Evolutionary conservation across 2,113 vertebrate genomes (phyloP), one percentile per base, ranked within the genome.

Genomic region (Oncorhynchus kisutch): DNA sequence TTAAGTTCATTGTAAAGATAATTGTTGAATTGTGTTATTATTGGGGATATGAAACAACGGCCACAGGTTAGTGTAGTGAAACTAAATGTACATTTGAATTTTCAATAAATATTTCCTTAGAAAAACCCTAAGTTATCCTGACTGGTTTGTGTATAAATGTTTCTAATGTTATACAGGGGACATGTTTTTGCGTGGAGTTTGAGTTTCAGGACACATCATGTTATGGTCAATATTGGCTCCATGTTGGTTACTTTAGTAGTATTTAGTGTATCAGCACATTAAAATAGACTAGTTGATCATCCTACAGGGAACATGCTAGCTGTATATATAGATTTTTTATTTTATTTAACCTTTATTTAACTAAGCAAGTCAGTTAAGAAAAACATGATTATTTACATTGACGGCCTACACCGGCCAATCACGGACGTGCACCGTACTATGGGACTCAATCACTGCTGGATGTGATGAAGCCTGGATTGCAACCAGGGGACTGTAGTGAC

Each of bases 31-130:
- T 34, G 74, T 31, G 7, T 73, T 20, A 24, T 71, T 67, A 75
- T 72, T 25, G 71, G 71, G 64, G 18, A 71, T 72, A 65, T 80
- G 67, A 75, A 48, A 64, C 72, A 75, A 57, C 24, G 81, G 25
- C 39, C 68, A 75, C 20, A 79, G 78, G 70, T 74, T 78, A 79
- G 75, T 77, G 12, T 13, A 79, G 27, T 73, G 24, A 77, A 69
- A 71, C 82, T 72, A 79, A 74, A 83, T 92, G 89, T 91, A 86
- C 87, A 90, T 92, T 92, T 90, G 62, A 74, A 88, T 90, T 92
- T 93, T 91, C 87, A 92, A 92, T 93, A 92, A 94, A 93, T 83
- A 81, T 75, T 86, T 78, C 45, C 78, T 77, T 77, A 70, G 11
- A 81, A 84, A 85, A 85, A 76, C 5, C 51, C 13, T 65, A 18